A percentile compares a stretch with the other conserved stretches of the same genome.
These are phyloP conservation scores for Atta colombica DNA, from an alignment of 1,140 invertebrate species.

Conservation along the genomic window DNA sequence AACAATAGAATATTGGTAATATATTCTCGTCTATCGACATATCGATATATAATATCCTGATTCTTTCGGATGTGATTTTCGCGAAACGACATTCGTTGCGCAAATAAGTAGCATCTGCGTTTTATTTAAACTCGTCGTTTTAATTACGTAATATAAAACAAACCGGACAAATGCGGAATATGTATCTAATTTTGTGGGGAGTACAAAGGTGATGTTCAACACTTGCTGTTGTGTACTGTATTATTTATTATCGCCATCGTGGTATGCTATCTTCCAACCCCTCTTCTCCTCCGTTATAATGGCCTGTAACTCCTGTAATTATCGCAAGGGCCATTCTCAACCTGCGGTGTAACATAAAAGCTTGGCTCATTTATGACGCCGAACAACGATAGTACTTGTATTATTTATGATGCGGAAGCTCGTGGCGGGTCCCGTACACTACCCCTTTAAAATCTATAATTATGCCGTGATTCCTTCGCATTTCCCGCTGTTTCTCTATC, in stretches of 20 bases:
- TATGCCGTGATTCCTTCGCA: conserved; percentile 54
- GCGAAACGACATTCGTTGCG: neutral
- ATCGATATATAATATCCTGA: neutral
- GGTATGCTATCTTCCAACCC: neutral
- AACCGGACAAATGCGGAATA: conserved; percentile 15
- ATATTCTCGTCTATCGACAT: neutral
- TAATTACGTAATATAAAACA: conserved; percentile 23
- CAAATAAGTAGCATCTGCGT: neutral
- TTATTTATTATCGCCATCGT: conserved; percentile 57
- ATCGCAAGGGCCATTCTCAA: conserved; percentile 49
- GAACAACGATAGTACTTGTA: conserved; percentile 56
- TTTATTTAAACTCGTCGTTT: conserved; percentile 15
- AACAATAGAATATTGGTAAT: conserved; percentile 30
- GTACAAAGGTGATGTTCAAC: conserved; percentile 28
- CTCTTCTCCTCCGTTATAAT: neutral
- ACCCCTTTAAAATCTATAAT: conserved; percentile 62
- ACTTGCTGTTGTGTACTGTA: conserved; percentile 3
- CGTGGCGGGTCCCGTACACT: conserved; percentile 29
- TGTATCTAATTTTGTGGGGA: conserved; percentile 46
- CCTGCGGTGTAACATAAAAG: conserved; percentile 56
- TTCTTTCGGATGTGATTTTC: neutral
- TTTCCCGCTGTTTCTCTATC: conserved; percentile 54
- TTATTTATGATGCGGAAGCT: conserved; percentile 65
- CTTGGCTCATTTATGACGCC: conserved; percentile 57
- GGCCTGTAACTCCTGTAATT: conserved; percentile 68